Evolutionary conservation across 2,888 invertebrate genomes (phyloP), one percentile per base, ranked within the genome.

Genomic region (Leptinotarsa peninsularis): DNA sequence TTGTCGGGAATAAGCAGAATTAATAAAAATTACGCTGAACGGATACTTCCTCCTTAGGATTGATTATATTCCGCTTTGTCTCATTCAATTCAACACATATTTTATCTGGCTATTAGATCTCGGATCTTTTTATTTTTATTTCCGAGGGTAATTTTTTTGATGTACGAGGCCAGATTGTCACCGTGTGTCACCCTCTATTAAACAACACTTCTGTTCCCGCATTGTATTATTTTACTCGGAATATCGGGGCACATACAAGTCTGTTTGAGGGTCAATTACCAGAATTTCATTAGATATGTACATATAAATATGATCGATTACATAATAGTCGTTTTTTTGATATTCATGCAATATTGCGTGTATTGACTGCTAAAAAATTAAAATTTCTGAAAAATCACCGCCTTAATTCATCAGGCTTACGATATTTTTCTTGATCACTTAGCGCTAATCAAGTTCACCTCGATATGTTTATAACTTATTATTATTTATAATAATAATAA

Each of bases 11-110:
- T 60, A 49, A 60, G 21, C 60, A 66, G 58, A 69, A 75, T 75
- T 74, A 71, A 74, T 74, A 74, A 74, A 71, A 79, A 80, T 83
- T 83, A 81, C 72, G 82, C 81, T 81, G 82, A 84, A 83, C 80
- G 78, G 83, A 80, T 79, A 80, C 82, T 84, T 84, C 84, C 84
- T 84, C 78, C 83, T 84, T 83, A 84, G 77, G 80, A 82, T 81
- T 82, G 81, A 83, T 83, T 82, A 81, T 71, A 21, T 54, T 50
- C 66, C 50, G 17, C 68, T 49, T 74, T 71, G 66, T 66, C 56
- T 73, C 49, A 75, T 75, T 71, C 71, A 63, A 75, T 75, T 43
- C 43, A 75, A 71, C 60, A 70, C 49, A 70, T 70, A n/a, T 58
- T 58, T 50, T 49, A 70, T 56, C 70, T 60, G 70, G 49, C 70